phyloP scores from a whole-genome alignment of 2,113 vertebrate species.

The Cynocephalus volans region DNA sequence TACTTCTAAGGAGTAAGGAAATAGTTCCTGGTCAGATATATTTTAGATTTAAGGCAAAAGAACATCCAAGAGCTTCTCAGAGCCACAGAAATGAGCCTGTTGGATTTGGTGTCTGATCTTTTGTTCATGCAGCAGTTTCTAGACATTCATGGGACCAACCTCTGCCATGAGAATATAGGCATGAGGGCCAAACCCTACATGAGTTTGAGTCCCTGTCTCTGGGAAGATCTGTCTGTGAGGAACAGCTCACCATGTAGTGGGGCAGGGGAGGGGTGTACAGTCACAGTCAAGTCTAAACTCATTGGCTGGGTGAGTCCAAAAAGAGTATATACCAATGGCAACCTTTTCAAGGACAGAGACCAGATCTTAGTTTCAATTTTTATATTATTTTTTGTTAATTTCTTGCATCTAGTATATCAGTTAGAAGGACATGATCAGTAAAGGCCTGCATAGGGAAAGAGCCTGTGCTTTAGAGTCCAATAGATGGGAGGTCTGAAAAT shows the following conservation, averaged over 20 bases:
- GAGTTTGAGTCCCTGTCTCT: not conserved
- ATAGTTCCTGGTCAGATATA: not conserved
- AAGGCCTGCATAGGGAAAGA: not conserved
- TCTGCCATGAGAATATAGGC: not conserved
- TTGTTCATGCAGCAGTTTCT: not conserved
- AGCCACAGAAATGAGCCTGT: not conserved
- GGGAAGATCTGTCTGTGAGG: not conserved
- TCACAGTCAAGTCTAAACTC: not conserved
- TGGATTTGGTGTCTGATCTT: not conserved
- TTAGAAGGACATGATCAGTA: not conserved
- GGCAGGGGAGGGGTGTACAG: too few species aligned
- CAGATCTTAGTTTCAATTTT: not conserved
- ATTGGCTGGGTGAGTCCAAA: not conserved
- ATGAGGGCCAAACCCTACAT: too few species aligned
- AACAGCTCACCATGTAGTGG: not conserved
- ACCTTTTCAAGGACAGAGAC: not conserved
- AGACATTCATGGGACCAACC: not conserved
- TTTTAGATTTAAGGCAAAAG: not conserved
- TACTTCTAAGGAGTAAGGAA: not conserved
- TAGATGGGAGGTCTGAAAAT: too few species aligned
- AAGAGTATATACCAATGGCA: not conserved
- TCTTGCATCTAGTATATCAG: not conserved
- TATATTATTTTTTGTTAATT: not conserved
- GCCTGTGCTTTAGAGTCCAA: not conserved
- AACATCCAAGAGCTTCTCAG: not conserved